These are phyloP conservation scores for Brachionus asplanchnoidis DNA, from an alignment of 1,140 invertebrate species.

Conservation along the genomic window DNA sequence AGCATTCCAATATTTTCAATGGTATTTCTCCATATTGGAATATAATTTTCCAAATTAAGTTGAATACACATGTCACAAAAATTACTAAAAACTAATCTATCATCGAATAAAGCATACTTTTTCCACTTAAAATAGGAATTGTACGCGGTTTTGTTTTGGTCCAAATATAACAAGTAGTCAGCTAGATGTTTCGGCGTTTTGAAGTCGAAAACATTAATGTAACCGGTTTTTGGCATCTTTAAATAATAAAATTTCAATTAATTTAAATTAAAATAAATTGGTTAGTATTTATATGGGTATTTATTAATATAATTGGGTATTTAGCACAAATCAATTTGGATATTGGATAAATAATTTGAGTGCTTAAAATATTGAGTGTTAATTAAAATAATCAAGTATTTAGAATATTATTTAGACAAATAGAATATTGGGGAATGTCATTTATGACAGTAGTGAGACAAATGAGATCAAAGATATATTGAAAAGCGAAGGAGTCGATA, in stretches of 20 bases:
- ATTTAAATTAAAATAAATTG: too few relatives aligned
- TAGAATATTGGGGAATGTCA: too few relatives aligned
- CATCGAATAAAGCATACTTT: not conserved
- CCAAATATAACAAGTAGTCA: slow-evolving; percentile 43
- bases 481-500: too few relatives aligned
- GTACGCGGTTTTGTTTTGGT: not conserved
- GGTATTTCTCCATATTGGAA: not conserved
- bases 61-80: slow-evolving; percentile 37
- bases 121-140: slow-evolving; percentile 22
- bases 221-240: slow-evolving; percentile 17
- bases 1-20: not conserved
- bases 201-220: slow-evolving; percentile 43
- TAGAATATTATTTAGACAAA: too few relatives aligned
- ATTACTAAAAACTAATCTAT: not conserved
- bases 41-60: not conserved
- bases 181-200: slow-evolving; percentile 42
- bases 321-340: too few relatives aligned
- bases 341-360: too few relatives aligned
- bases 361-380: too few relatives aligned
- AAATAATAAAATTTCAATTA: not conserved
- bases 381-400: too few relatives aligned
- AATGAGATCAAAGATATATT: too few relatives aligned
- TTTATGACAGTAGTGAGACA: too few relatives aligned
- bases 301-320: too few relatives aligned
- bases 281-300: too few relatives aligned